These are phyloP conservation scores for Centropus bengalensis DNA, from an alignment of 2,113 vertebrate genomes.

Conservation along the genomic window DNA sequence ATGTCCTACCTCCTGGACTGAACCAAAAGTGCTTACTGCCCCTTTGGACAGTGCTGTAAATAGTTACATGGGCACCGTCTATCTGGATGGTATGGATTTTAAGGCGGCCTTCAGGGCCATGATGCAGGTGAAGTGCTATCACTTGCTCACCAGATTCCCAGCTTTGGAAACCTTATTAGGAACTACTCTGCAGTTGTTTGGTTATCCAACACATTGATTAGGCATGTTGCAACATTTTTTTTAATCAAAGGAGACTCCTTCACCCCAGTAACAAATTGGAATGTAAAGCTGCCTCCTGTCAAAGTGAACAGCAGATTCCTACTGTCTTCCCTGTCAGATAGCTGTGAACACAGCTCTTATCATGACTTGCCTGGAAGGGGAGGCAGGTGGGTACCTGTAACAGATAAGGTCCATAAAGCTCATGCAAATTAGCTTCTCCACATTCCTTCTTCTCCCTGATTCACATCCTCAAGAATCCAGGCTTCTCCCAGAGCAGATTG, in stretches of 20 bases:
- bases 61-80: background rate
- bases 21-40: background rate
- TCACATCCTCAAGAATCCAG: constrained; percentile 6
- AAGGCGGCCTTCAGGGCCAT: background rate
- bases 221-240: background rate
- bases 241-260: background rate
- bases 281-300: background rate
- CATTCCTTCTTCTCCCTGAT: background rate
- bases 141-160: background rate
- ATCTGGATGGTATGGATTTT: background rate
- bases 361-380: background rate
- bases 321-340: background rate
- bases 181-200: background rate
- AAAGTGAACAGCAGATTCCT: background rate
- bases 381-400: background rate
- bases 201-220: background rate
- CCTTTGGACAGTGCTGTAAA: background rate
- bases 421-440: background rate
- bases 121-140: background rate
- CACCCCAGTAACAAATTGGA: background rate
- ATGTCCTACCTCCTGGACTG: background rate
- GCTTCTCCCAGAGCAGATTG: background rate
- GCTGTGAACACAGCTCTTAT: background rate
- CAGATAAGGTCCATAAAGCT: constrained; percentile 14
- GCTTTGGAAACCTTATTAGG: background rate